Evolutionary conservation across 1,140 invertebrate species (phyloP).

Genomic region (Paramacrobiotus metropolitanus): DNA sequence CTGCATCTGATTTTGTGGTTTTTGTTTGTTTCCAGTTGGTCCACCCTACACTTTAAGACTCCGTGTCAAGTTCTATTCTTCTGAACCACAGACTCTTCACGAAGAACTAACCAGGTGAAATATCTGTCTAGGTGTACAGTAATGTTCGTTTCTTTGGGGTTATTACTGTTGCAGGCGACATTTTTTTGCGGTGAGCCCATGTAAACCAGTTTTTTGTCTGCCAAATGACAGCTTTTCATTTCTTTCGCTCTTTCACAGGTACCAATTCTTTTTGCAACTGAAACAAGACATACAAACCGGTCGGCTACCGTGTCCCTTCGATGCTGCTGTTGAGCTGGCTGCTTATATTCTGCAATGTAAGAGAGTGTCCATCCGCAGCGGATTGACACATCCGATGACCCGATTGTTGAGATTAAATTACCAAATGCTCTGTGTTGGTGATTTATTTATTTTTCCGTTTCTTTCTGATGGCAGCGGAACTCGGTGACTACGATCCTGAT

Average conservation of each 20-base stretch:
- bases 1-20: too few species aligned
- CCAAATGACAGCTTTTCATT: too few species aligned
- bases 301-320: conserved; percentile 57
- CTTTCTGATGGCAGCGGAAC: conserved; percentile 48
- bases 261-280: conserved; percentile 82
- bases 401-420: too few species aligned
- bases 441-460: conserved; percentile 4
- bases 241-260: conserved; percentile 34
- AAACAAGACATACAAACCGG: conserved; percentile 82
- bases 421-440: too few species aligned
- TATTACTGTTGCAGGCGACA: conserved; percentile 6
- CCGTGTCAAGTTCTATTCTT: conserved; percentile 93
- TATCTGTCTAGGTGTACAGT: too few species aligned
- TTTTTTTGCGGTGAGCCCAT: conserved; percentile 7
- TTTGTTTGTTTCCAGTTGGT: conserved; percentile 22
- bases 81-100: conserved; percentile 77
- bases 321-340: conserved; percentile 67
- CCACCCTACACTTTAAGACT: conserved; percentile 79
- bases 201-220: conserved; percentile 6
- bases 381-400: too few species aligned
- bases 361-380: conserved; percentile 26
- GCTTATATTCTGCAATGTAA: conserved; percentile 88
- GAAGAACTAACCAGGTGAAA: conserved; percentile 84
- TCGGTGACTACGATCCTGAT: conserved; percentile 80
- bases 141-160: neutral